Percentiles rank a stretch among this genome's conserved stretches.
Evolutionary conservation across 2,113 vertebrate genomes (phyloP).

Genomic region (Lamprologus lemairii): DNA sequence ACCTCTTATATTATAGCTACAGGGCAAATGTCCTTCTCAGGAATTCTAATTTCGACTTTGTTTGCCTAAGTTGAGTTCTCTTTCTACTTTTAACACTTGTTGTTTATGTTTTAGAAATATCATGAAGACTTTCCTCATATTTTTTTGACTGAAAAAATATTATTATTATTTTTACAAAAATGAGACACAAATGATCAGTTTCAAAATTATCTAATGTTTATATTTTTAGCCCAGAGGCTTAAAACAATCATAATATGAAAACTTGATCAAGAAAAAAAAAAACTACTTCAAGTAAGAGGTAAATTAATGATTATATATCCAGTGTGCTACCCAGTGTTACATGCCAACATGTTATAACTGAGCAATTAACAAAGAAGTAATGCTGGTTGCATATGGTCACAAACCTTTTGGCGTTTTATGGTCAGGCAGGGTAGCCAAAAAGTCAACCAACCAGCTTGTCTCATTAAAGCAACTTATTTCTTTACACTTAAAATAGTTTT

Average conservation of each 20-base stretch:
- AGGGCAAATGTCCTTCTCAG: accelerated
- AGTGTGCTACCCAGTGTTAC: not conserved
- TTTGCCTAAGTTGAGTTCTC: not conserved
- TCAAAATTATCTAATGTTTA: not conserved
- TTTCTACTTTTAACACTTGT: not conserved
- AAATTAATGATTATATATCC: not conserved
- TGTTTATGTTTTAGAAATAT: not conserved
- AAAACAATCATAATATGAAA: not conserved
- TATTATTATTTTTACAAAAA: accelerated
- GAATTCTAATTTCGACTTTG: accelerated
- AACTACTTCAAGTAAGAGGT: accelerated
- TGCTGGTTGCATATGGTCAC: not conserved
- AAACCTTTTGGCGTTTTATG: not conserved
- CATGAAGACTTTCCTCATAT: not conserved
- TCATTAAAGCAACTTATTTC: not conserved
- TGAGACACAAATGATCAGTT: not conserved
- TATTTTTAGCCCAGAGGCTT: not conserved
- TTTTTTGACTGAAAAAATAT: too few relatives aligned
- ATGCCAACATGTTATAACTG: not conserved
- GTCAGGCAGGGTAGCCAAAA: not conserved
- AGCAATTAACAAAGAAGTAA: not conserved
- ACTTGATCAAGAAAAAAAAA: not conserved
- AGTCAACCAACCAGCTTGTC: not conserved
- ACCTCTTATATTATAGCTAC: not conserved
- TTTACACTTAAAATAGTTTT: not conserved